Evolutionary conservation across 2,113 vertebrate species (phyloP).

Genomic region (Plestiodon gilberti): DNA sequence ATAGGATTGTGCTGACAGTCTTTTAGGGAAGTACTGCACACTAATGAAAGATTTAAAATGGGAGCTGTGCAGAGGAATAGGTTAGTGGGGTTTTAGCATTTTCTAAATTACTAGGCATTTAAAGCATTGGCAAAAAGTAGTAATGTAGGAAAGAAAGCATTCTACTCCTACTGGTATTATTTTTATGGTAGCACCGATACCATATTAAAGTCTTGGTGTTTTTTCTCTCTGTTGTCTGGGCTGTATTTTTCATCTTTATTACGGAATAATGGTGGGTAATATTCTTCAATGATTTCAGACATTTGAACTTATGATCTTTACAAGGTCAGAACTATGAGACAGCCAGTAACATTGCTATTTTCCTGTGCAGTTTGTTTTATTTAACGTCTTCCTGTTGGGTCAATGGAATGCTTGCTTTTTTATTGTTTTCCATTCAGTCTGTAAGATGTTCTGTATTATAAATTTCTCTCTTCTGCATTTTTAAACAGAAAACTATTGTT

Average conservation of each 20-base stretch:
- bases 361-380: background rate
- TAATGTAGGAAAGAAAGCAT: background rate
- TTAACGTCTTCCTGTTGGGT: conserved; percentile 3
- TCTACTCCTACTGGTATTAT: background rate
- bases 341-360: background rate
- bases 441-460: conserved; percentile 32
- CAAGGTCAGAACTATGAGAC: conserved; percentile 16
- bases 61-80: conserved; percentile 26
- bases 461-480: background rate
- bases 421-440: conserved; percentile 48
- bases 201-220: background rate
- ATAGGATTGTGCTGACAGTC: too few species aligned
- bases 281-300: conserved; percentile 7
- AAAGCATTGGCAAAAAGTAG: conserved; percentile 23
- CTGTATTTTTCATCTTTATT: conserved; percentile 11
- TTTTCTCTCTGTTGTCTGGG: background rate
- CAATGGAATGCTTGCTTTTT: conserved; percentile 20
- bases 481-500: background rate
- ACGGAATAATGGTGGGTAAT: conserved; percentile 8
- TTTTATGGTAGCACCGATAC: background rate
- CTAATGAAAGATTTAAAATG: conserved; percentile 62
- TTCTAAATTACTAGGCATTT: conserved; percentile 40
- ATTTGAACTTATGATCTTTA: background rate
- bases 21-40: conserved; percentile 47
- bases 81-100: background rate